Percentiles rank a stretch among this genome's conserved stretches.
phyloP scores from a whole-genome alignment of 2,113 vertebrate species.

The Lepidothrix coronata region DNA sequence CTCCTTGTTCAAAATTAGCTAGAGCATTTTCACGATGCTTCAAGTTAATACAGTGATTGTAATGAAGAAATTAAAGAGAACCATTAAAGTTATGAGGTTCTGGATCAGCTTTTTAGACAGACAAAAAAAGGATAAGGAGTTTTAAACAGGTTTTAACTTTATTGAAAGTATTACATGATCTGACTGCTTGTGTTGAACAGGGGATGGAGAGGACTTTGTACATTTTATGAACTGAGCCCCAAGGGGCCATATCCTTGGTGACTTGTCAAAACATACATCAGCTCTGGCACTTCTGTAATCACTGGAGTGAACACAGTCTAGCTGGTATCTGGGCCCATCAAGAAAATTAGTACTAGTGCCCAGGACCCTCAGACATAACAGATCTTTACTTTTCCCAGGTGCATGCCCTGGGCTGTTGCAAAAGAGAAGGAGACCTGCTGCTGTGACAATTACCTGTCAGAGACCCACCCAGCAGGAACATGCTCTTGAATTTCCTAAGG shows the following conservation, averaged over 20 bases:
- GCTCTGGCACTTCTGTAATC: not conserved
- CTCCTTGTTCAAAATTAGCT: not conserved
- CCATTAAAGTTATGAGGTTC: not conserved
- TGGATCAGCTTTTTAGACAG: not conserved
- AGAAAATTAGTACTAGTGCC: not conserved
- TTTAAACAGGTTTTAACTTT: not conserved
- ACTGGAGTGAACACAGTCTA: not conserved
- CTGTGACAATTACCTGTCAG: not conserved
- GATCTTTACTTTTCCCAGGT: not conserved
- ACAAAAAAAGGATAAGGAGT: not conserved
- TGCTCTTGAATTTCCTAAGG: not conserved
- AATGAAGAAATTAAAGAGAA: not conserved
- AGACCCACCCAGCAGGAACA: not conserved
- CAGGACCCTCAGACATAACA: not conserved
- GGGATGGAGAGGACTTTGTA: not conserved
- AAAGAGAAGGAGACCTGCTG: not conserved
- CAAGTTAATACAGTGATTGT: not conserved
- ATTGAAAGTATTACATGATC: not conserved
- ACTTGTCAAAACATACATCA: not conserved
- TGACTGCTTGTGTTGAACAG: not conserved
- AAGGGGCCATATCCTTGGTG: not conserved
- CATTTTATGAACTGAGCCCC: not conserved
- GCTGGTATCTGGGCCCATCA: not conserved
- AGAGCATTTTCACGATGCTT: not conserved
- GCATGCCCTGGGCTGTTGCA: not conserved